These are phyloP conservation scores for Heteromormyrus szaboi DNA, from an alignment of 2,797 vertebrate genomes.

Conservation along the genomic window DNA sequence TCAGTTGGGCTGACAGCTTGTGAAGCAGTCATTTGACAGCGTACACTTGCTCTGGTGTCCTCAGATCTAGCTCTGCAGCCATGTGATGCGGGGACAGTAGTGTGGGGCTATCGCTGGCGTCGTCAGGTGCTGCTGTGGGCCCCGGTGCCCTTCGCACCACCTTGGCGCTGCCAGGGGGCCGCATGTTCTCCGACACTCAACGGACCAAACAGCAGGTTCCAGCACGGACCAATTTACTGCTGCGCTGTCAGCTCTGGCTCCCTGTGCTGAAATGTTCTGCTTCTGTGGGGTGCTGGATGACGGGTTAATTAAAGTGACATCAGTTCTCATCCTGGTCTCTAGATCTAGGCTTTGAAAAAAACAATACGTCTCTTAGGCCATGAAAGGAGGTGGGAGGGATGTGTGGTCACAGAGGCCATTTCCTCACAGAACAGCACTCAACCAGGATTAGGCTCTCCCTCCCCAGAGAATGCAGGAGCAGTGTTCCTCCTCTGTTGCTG, in stretches of 20 bases:
- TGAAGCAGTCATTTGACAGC: not conserved
- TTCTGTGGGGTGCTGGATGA: slow-evolving; percentile 6
- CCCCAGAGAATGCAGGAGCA: not conserved
- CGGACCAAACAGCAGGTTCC: not conserved
- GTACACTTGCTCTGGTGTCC: not conserved
- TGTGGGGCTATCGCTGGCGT: not conserved
- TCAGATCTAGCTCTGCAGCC: not conserved
- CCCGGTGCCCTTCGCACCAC: not conserved
- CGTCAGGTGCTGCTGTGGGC: not conserved
- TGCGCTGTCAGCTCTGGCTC: not conserved
- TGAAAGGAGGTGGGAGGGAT: not conserved
- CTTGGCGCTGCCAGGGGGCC: not conserved
- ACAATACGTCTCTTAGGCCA: not conserved
- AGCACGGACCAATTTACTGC: not conserved
- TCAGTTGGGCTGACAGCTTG: not conserved
- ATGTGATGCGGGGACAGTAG: not conserved
- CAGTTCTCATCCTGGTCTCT: slow-evolving; percentile 21
- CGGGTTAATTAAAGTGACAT: slow-evolving; percentile 29
- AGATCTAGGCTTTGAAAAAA: slow-evolving; percentile 8
- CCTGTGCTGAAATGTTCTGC: not conserved
- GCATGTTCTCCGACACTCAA: not conserved
- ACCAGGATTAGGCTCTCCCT: not conserved
- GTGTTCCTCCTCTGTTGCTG: not conserved
- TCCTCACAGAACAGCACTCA: not conserved
- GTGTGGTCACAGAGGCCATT: not conserved